Conservation (phyloP, 1,140 invertebrate species). For the Drosophila yakuba region DNA sequence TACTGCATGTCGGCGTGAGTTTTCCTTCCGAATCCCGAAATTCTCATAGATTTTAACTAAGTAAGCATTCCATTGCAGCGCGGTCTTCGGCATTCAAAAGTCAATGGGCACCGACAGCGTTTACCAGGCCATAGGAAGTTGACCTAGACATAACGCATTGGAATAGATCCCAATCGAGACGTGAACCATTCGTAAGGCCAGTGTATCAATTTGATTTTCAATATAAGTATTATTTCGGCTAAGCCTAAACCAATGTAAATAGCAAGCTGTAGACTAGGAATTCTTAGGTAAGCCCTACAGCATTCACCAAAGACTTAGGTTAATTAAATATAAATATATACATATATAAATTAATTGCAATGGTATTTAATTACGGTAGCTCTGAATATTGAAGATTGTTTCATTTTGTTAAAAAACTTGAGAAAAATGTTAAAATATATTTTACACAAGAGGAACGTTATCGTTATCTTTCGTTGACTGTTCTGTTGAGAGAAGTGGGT, state of each 20-base stretch:
- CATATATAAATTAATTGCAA: neutral
- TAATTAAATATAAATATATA: neutral
- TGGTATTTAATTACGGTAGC: too few relatives aligned
- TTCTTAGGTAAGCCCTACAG: neutral
- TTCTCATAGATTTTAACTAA: too few relatives aligned
- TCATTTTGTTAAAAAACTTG: too few relatives aligned
- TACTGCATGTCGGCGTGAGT: slow-evolving; percentile 86
- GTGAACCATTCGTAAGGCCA: slow-evolving; percentile 16
- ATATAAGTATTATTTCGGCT: slow-evolving; percentile 25
- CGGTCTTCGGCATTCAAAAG: slow-evolving; percentile 58
- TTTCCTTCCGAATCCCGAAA: neutral
- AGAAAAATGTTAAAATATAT: too few relatives aligned
- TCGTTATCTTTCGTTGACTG: too few relatives aligned
- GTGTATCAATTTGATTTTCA: slow-evolving; percentile 4
- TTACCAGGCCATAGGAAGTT: slow-evolving; percentile 59
- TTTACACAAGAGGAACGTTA: too few relatives aligned
- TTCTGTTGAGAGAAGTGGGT: too few relatives aligned
- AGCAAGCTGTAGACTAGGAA: neutral
- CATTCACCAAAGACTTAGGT: slow-evolving; percentile 6
- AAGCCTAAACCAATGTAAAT: slow-evolving; percentile 1
- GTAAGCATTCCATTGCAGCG: slow-evolving; percentile 28
- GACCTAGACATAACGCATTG: neutral
- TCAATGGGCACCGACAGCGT: slow-evolving; percentile 35
- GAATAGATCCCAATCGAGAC: neutral
- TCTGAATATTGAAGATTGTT: too few relatives aligned